Conservation (phyloP, 2,797 vertebrate species). For the Chrysocyon brachyurus region DNA sequence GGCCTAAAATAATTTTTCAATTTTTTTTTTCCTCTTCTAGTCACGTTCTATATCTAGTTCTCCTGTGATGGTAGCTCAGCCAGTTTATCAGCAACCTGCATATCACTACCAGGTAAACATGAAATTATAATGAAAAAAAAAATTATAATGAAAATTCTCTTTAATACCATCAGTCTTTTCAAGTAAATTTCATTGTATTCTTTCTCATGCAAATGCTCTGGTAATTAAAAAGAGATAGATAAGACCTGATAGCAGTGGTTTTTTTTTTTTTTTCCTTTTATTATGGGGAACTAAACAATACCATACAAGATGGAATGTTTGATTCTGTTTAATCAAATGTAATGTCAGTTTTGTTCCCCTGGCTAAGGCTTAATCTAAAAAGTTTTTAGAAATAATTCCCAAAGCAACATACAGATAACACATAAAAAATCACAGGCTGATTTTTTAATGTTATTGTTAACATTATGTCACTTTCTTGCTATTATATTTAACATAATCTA, state of each 20-base stretch:
- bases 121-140: constrained; percentile 58
- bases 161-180: constrained; percentile 14
- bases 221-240: constrained; percentile 48
- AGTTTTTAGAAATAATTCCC: constrained; percentile 45
- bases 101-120: constrained; percentile 92
- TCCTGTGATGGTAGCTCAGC: constrained; percentile 89
- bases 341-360: neutral
- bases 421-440: neutral
- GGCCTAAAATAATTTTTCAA: constrained; percentile 59
- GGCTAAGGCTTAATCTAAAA: constrained; percentile 40
- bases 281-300: neutral
- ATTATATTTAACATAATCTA: neutral
- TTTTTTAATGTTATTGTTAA: constrained; percentile 52
- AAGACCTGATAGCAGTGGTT: neutral
- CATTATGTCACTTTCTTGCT: neutral
- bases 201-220: constrained; percentile 29
- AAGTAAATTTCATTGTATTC: constrained; percentile 35
- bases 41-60: constrained; percentile 88
- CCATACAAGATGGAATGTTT: neutral
- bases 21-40: constrained; percentile 81
- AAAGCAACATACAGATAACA: constrained; percentile 20
- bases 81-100: constrained; percentile 90
- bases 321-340: constrained; percentile 58
- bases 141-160: constrained; percentile 55
- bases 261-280: neutral